These are phyloP conservation scores for Acronicta psi DNA, from an alignment of 2,888 invertebrate genomes.

Conservation along the genomic window DNA sequence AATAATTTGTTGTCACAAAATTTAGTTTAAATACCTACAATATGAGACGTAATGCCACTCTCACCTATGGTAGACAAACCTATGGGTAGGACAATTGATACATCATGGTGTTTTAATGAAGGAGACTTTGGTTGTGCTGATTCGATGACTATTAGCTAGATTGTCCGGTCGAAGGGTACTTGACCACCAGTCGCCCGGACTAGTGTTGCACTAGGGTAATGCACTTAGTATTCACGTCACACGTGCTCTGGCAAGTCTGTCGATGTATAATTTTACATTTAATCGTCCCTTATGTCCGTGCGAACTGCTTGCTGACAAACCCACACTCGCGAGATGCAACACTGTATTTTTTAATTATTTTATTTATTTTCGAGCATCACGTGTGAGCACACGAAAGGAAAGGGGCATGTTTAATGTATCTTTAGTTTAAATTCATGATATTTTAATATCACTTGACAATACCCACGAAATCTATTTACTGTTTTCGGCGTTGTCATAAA, in stretches of 20 bases:
- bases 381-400: conserved; percentile 44
- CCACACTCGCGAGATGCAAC: neutral
- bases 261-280: conserved; percentile 34
- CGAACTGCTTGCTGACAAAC: neutral
- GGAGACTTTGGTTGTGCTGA: neutral
- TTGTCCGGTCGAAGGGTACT: conserved; percentile 23
- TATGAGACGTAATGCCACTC: neutral
- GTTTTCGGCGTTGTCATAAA: conserved; percentile 43
- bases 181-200: conserved; percentile 20
- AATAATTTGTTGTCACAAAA: conserved; percentile 40
- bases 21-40: conserved; percentile 11
- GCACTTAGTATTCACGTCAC: conserved; percentile 15
- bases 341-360: conserved; percentile 7
- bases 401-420: conserved; percentile 45
- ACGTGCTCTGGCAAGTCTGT: conserved; percentile 3
- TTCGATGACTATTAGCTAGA: neutral
- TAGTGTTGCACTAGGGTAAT: conserved; percentile 10
- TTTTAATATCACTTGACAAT: conserved; percentile 42
- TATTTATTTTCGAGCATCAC: conserved; percentile 31
- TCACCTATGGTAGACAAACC: neutral
- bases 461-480: conserved; percentile 46
- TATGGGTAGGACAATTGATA: neutral
- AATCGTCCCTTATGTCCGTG: conserved; percentile 8
- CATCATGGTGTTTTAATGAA: neutral
- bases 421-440: conserved; percentile 48